These are phyloP conservation scores for Drosophila mauritiana DNA, from an alignment of 1,140 invertebrate genomes.

Conservation along the genomic window DNA sequence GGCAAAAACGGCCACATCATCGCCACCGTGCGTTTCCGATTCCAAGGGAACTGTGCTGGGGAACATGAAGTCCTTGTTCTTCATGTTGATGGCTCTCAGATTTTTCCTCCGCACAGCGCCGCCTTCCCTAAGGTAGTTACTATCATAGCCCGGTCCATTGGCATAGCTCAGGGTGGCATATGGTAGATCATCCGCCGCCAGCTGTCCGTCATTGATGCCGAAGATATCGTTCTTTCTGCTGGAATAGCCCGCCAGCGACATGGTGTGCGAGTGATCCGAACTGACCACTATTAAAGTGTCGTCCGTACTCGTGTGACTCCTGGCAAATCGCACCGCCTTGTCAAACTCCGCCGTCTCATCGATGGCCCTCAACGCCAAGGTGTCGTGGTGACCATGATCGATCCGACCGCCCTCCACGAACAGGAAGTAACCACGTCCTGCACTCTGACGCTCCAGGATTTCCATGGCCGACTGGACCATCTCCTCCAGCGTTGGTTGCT, in stretches of 20 bases:
- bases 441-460: slow-evolving; percentile 88
- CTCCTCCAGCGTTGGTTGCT: slow-evolving; percentile 89
- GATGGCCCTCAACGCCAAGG: slow-evolving; percentile 87
- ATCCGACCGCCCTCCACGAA: slow-evolving; percentile 90
- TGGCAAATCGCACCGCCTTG: slow-evolving; percentile 88
- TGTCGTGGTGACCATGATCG: slow-evolving; percentile 90
- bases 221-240: slow-evolving; percentile 89
- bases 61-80: slow-evolving; percentile 85
- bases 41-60: slow-evolving; percentile 85
- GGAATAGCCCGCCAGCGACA: slow-evolving; percentile 89
- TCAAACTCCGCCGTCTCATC: slow-evolving; percentile 90
- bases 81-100: slow-evolving; percentile 73
- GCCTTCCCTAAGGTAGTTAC: slow-evolving; percentile 53
- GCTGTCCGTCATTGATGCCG: slow-evolving; percentile 82
- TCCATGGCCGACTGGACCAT: slow-evolving; percentile 91
- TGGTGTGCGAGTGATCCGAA: slow-evolving; percentile 89
- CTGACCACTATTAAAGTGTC: slow-evolving; percentile 90
- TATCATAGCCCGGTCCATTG: slow-evolving; percentile 87
- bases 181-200: slow-evolving; percentile 84
- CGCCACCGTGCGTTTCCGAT: slow-evolving; percentile 86
- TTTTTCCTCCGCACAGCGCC: slow-evolving; percentile 57
- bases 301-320: slow-evolving; percentile 86
- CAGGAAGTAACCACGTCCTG: slow-evolving; percentile 90
- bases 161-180: slow-evolving; percentile 89
- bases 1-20: slow-evolving; percentile 88